Evolutionary conservation across 2,888 invertebrate genomes (phyloP).

Genomic region (Pseudoips prasinana): DNA sequence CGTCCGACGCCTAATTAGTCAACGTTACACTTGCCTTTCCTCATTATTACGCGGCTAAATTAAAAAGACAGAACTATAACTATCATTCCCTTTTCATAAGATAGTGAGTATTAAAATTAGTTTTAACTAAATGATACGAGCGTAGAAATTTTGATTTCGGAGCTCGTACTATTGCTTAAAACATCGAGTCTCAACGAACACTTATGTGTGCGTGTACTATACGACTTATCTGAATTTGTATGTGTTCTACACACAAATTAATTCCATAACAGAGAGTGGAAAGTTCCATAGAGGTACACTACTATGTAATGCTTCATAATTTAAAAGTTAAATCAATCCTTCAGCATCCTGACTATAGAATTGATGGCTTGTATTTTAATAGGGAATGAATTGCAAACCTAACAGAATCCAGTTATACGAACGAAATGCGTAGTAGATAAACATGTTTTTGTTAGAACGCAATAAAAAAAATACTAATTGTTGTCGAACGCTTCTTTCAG

Average conservation of each 20-base stretch:
- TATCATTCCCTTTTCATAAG: no score
- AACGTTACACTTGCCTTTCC: no score
- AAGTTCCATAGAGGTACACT: conserved; percentile 45
- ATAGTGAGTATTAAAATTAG: no score
- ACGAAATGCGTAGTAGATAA: conserved; percentile 15
- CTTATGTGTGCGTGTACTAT: conserved; percentile 27
- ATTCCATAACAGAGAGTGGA: conserved; percentile 41
- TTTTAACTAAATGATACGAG: no score
- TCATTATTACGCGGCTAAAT: no score
- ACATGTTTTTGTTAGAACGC: conserved; percentile 39
- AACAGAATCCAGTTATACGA: conserved; percentile 38
- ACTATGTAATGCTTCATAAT: conserved; percentile 36
- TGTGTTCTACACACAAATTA: conserved; percentile 34
- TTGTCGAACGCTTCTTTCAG: conserved; percentile 22
- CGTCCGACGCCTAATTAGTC: no score
- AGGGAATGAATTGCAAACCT: conserved; percentile 37
- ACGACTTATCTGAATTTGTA: conserved; percentile 32
- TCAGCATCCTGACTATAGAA: conserved; percentile 40
- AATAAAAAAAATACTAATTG: conserved; percentile 23
- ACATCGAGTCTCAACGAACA: conserved; percentile 16
- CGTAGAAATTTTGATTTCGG: no score
- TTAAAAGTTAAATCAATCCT: conserved; percentile 45
- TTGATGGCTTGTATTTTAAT: conserved; percentile 38
- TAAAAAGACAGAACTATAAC: no score
- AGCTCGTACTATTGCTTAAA: no score